Conservation (phyloP, 2,797 vertebrate genomes). For the Knipowitschia caucasica region DNA sequence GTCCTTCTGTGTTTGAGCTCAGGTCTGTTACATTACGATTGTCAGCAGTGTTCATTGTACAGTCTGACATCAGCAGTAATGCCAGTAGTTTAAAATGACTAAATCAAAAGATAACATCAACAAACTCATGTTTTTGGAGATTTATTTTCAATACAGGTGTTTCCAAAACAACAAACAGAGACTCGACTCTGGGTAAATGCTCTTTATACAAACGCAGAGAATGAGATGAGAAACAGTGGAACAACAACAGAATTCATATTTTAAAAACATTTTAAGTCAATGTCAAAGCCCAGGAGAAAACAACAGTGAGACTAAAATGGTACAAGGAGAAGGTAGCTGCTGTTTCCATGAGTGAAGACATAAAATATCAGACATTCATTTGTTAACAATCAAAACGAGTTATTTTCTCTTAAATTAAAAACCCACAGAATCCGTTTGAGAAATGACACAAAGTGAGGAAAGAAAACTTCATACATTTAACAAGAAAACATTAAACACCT, state of each 20-base stretch:
- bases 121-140: constrained; percentile 35
- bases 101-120: constrained; percentile 18
- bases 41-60: no score
- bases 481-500: constrained; percentile 58
- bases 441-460: constrained; percentile 40
- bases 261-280: constrained; percentile 37
- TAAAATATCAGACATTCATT: constrained; percentile 61
- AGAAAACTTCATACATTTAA: constrained; percentile 57
- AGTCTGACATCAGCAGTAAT: no score
- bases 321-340: constrained; percentile 7
- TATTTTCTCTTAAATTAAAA: constrained; percentile 27
- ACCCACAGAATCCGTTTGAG: constrained; percentile 45
- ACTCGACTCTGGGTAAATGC: constrained; percentile 46
- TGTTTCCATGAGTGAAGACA: constrained; percentile 8
- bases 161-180: constrained; percentile 58
- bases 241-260: constrained; percentile 33
- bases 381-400: constrained; percentile 57
- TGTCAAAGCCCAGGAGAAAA: constrained; percentile 49
- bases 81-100: no score
- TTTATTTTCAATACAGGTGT: constrained; percentile 76
- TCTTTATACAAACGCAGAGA: constrained; percentile 57
- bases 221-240: constrained; percentile 60
- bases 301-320: constrained; percentile 22
- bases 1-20: no score
- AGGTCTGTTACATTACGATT: no score